Evolutionary conservation across 2,113 vertebrate genomes (phyloP).

Genomic region (Mesitornis unicolor): DNA sequence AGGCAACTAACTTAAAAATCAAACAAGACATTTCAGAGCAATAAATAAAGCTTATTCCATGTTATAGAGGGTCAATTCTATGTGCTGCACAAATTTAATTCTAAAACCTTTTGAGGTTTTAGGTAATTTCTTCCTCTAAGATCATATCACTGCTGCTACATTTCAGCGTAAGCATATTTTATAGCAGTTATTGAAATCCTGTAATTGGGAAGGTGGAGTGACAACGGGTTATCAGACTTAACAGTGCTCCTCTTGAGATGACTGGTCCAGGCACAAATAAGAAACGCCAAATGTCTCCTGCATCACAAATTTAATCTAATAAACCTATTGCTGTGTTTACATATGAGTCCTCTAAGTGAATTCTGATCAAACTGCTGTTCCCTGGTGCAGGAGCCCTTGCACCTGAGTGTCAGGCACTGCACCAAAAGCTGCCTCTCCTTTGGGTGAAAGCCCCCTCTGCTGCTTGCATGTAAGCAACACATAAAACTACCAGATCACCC

Average conservation of each 20-base stretch:
- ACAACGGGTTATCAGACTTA: background rate
- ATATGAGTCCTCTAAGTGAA: rapidly evolving
- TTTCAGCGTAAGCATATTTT: background rate
- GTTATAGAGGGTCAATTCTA: background rate
- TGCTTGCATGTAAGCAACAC: rapidly evolving
- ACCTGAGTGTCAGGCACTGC: background rate
- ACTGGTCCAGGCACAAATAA: background rate
- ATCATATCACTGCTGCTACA: background rate
- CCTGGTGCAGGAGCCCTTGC: background rate
- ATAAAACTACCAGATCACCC: rapidly evolving
- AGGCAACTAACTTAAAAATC: background rate
- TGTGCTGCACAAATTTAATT: background rate
- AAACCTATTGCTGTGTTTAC: background rate
- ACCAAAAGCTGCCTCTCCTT: background rate
- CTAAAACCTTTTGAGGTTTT: background rate
- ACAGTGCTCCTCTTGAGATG: background rate
- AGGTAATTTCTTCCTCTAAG: background rate
- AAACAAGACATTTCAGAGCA: background rate
- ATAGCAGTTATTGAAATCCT: background rate
- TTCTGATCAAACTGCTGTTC: background rate
- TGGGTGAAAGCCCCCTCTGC: slow-evolving; percentile 15
- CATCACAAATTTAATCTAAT: background rate
- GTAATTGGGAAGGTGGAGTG: background rate
- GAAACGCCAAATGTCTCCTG: background rate
- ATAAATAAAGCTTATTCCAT: background rate